These are phyloP conservation scores for Mimas tiliae DNA, from an alignment of 2,888 invertebrate genomes.

Conservation along the genomic window DNA sequence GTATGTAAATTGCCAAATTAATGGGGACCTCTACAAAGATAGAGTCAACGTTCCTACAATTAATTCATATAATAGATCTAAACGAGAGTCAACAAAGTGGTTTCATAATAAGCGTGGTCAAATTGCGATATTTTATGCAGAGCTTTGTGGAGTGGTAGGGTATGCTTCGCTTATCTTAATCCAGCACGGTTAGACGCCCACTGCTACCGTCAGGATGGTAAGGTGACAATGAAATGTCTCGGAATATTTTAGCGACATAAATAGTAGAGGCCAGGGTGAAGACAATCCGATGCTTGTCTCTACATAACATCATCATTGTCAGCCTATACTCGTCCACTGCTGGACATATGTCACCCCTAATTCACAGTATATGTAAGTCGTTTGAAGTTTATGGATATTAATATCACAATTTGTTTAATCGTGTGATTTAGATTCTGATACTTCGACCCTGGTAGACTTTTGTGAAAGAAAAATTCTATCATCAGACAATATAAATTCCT, in stretches of 20 bases:
- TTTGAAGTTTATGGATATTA: too few relatives aligned
- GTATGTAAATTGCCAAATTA: background rate
- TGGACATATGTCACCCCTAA: too few relatives aligned
- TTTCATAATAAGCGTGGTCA: too few relatives aligned
- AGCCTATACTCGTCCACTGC: too few relatives aligned
- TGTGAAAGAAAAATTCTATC: background rate
- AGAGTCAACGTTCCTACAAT: background rate
- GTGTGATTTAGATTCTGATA: too few relatives aligned
- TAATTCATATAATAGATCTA: background rate
- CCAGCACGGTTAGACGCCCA: slow-evolving; percentile 60
- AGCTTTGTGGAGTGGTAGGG: slow-evolving; percentile 37
- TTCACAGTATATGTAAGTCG: too few relatives aligned
- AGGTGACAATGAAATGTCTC: slow-evolving; percentile 21
- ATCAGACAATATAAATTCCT: background rate
- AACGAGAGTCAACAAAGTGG: background rate
- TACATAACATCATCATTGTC: too few relatives aligned
- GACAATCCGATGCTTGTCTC: too few relatives aligned
- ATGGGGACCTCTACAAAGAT: background rate
- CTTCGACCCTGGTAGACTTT: too few relatives aligned
- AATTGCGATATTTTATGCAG: slow-evolving; percentile 17
- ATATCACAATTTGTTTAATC: too few relatives aligned
- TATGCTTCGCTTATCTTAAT: slow-evolving; percentile 58
- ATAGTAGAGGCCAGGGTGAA: background rate
- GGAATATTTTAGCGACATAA: background rate
- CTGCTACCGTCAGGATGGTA: slow-evolving; percentile 54